phyloP scores from a whole-genome alignment of 2,113 vertebrate species.

The Hemiprocne comata region DNA sequence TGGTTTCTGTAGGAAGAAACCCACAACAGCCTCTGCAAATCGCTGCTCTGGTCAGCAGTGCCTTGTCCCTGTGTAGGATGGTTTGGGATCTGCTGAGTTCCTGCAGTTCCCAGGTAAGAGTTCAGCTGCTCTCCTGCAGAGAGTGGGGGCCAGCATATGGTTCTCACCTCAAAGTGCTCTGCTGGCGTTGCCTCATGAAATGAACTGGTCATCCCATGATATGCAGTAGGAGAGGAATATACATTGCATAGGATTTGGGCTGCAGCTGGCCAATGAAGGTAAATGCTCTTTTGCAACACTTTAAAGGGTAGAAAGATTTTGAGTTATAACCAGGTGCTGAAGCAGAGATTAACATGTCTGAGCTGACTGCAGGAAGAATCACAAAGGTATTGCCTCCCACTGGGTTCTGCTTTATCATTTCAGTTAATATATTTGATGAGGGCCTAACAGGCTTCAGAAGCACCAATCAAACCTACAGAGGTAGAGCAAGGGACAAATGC shows the following conservation, averaged over 20 bases:
- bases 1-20: background rate
- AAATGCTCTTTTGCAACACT: background rate
- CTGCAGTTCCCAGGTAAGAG: background rate
- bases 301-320: background rate
- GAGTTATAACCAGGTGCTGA: background rate
- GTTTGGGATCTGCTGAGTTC: background rate
- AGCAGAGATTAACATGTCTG: background rate
- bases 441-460: background rate
- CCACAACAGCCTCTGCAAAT: background rate
- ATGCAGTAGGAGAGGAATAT: too few species aligned
- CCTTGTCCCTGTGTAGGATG: background rate
- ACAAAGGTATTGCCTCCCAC: background rate
- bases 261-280: background rate
- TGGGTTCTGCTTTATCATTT: background rate
- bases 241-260: rapidly evolving
- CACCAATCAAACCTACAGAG: background rate
- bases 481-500: background rate
- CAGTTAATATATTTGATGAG: background rate
- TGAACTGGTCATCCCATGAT: background rate
- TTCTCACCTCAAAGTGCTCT: background rate
- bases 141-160: rapidly evolving
- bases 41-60: background rate
- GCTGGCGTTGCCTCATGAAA: background rate
- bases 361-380: background rate
- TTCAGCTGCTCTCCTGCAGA: background rate